Percentiles rank a stretch among this genome's conserved stretches.
phyloP scores from a whole-genome alignment of 2,113 vertebrate species.

The Onychostoma macrolepis region DNA sequence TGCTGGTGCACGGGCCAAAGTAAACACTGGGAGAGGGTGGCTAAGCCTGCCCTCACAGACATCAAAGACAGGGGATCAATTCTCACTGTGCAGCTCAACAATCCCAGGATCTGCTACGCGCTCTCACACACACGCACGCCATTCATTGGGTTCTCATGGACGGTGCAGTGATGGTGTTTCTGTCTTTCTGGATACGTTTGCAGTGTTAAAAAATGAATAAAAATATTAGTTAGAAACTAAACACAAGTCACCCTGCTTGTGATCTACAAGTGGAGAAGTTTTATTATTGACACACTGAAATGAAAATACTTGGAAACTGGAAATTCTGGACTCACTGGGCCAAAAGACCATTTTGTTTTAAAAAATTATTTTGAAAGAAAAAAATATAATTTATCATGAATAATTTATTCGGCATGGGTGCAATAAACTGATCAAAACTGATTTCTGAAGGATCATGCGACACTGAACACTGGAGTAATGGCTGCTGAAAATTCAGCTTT shows the following conservation, averaged over 20 bases:
- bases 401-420: neutral
- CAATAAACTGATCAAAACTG: neutral
- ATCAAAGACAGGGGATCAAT: constrained; percentile 49
- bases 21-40: constrained; percentile 77
- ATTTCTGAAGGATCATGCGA: neutral
- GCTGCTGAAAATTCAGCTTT: neutral
- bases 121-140: neutral
- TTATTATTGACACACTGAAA: neutral
- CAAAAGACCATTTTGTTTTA: neutral
- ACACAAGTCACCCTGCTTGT: neutral
- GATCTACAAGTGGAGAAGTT: neutral
- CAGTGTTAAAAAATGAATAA: neutral
- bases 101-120: constrained; percentile 8
- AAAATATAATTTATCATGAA: neutral
- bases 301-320: neutral
- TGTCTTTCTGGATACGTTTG: neutral
- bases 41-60: constrained; percentile 73
- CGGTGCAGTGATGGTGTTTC: neutral
- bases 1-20: constrained; percentile 79
- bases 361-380: neutral
- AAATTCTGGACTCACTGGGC: neutral
- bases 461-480: neutral
- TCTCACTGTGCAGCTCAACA: constrained; percentile 41
- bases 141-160: neutral
- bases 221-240: neutral